Evolutionary conservation across 2,888 invertebrate genomes (phyloP).

Genomic region (Ophion ventricosus): DNA sequence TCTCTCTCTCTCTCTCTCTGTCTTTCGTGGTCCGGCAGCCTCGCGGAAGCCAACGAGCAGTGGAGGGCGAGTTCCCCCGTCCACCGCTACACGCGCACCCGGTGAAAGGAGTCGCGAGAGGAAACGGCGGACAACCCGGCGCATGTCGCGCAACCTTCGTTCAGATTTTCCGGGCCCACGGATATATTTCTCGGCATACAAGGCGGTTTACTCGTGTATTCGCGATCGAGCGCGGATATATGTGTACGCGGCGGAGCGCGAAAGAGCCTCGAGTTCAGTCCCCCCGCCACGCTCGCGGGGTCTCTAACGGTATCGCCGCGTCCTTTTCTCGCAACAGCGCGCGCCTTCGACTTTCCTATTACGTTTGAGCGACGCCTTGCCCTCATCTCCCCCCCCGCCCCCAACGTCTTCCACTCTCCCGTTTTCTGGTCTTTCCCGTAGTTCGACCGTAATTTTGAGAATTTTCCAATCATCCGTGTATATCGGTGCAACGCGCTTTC

Average conservation of each 20-base stretch:
- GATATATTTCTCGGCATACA: background rate
- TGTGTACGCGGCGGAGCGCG: background rate
- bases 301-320: background rate
- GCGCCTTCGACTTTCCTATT: background rate
- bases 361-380: background rate
- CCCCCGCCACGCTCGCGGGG: background rate
- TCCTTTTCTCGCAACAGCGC: background rate
- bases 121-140: background rate
- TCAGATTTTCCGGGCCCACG: background rate
- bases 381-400: background rate
- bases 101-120: slow-evolving; percentile 64
- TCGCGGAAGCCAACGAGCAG: slow-evolving; percentile 39
- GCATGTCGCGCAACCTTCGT: background rate
- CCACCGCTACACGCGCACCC: slow-evolving; percentile 17
- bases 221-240: background rate
- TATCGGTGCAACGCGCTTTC: background rate
- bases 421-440: background rate
- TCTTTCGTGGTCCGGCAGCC: slow-evolving; percentile 65
- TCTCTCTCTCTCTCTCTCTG: slow-evolving; percentile 45
- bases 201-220: background rate
- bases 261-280: background rate
- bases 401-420: no score
- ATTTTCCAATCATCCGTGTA: background rate
- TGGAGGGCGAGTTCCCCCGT: slow-evolving; percentile 26
- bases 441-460: background rate